A percentile compares a stretch with the other conserved stretches of the same genome.
phyloP scores from a whole-genome alignment of 30 jellyfish, hydroid and myxozoan species.

The Aurelia aurita region DNA sequence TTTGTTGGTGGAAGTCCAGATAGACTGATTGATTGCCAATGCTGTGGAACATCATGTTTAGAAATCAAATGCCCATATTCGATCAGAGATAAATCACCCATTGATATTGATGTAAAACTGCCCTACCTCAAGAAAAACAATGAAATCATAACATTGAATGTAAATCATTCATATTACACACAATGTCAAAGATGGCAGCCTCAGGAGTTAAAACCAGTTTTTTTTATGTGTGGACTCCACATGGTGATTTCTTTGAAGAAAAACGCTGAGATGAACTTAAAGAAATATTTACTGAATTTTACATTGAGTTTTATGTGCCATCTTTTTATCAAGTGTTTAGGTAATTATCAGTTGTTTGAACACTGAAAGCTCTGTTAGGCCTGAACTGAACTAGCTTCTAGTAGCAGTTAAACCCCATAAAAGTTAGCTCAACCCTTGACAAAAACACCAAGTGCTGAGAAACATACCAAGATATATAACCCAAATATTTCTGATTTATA shows the following conservation, averaged over 20 bases:
- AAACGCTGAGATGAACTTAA: slow-evolving; percentile 2
- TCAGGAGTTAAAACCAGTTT: slow-evolving; percentile 35
- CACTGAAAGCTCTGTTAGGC: too few relatives aligned
- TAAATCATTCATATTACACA: slow-evolving; percentile 30
- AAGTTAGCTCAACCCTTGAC: too few relatives aligned
- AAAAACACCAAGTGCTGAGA: too few relatives aligned
- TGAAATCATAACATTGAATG: background rate
- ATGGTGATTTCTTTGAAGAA: too few relatives aligned
- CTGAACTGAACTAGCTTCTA: too few relatives aligned
- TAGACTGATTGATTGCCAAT: too few relatives aligned
- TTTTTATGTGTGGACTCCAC: too few relatives aligned
- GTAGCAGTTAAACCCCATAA: too few relatives aligned
- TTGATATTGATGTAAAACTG: background rate
- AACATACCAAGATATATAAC: too few relatives aligned
- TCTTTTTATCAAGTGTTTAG: background rate
- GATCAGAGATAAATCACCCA: background rate
- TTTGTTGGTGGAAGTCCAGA: slow-evolving; percentile 73
- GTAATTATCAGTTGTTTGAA: too few relatives aligned
- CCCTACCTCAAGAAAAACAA: background rate
- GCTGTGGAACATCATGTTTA: slow-evolving; percentile 57
- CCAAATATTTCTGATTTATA: too few relatives aligned
- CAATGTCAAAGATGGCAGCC: slow-evolving; percentile 64
- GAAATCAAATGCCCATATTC: slow-evolving; percentile 62
- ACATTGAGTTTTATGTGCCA: background rate
- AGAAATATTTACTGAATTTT: background rate